phyloP scores from a whole-genome alignment of 2,113 vertebrate species.

The Mormoops blainvillei region DNA sequence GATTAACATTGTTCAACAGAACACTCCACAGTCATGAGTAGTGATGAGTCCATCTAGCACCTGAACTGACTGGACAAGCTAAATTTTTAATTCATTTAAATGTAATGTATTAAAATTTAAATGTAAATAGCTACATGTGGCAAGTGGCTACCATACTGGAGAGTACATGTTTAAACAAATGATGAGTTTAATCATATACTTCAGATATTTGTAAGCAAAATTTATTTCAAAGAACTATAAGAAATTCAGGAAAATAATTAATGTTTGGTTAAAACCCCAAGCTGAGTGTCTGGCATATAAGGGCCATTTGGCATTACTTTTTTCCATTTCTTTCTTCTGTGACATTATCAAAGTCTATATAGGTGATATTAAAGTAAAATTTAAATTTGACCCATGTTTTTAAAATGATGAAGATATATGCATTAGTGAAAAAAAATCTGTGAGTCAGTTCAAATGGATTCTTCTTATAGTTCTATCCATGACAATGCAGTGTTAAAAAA shows the following conservation, averaged over 20 bases:
- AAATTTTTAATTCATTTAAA: neutral
- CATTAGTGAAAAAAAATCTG: neutral
- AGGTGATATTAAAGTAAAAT: neutral
- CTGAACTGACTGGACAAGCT: neutral
- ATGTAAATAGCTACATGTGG: neutral
- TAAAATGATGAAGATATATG: neutral
- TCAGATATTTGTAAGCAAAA: neutral
- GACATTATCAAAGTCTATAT: neutral
- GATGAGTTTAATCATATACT: neutral
- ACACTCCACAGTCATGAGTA: neutral
- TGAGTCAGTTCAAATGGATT: neutral
- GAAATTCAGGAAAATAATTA: neutral
- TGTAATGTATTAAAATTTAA: neutral
- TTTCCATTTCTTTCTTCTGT: neutral
- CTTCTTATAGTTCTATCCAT: neutral
- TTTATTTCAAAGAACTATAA: neutral
- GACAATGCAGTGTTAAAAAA: neutral
- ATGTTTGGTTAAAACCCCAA: neutral
- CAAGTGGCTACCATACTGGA: neutral
- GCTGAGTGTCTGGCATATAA: neutral
- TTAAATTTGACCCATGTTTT: neutral
- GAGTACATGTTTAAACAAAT: neutral
- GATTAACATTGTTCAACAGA: too few species aligned
- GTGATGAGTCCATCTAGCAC: rapidly evolving
- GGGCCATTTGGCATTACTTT: neutral